Percentiles rank a stretch among this genome's conserved stretches.
Conservation (phyloP, 2,888 invertebrate species). For the Furcula furcula region DNA sequence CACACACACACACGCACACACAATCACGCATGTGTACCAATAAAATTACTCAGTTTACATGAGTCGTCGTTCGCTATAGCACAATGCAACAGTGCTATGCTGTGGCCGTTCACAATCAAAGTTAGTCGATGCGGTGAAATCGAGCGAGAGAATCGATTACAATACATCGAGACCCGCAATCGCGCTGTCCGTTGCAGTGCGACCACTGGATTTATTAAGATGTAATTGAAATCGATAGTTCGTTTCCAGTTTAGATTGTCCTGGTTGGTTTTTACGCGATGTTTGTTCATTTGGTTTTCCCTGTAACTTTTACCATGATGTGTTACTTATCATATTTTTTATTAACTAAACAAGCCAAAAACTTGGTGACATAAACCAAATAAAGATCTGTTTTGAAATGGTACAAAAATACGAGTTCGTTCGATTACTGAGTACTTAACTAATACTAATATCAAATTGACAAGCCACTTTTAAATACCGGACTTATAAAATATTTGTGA, state of each 20-base stretch:
- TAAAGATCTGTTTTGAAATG: too few relatives aligned
- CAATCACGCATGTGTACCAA: too few relatives aligned
- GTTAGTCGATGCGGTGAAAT: slow-evolving; percentile 32
- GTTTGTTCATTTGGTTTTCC: too few relatives aligned
- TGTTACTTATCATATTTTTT: too few relatives aligned
- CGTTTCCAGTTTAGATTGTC: slow-evolving; percentile 20
- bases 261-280: too few relatives aligned
- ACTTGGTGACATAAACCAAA: too few relatives aligned
- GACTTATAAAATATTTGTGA: slow-evolving; percentile 4
- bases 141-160: slow-evolving; percentile 40
- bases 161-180: slow-evolving; percentile 32
- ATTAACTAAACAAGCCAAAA: too few relatives aligned
- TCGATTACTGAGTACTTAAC: too few relatives aligned
- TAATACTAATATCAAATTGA: slow-evolving; percentile 14
- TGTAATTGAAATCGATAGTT: slow-evolving; percentile 32
- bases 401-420: too few relatives aligned
- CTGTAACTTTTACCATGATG: too few relatives aligned
- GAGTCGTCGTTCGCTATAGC: slow-evolving; percentile 10
- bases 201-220: slow-evolving; percentile 36
- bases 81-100: slow-evolving; percentile 4
- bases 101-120: slow-evolving; percentile 14
- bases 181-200: slow-evolving; percentile 26
- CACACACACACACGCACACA: too few relatives aligned
- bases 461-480: slow-evolving; percentile 8
- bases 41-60: too few relatives aligned